Evolutionary conservation across 1,140 invertebrate species (phyloP).

Genomic region (Physella acuta): DNA sequence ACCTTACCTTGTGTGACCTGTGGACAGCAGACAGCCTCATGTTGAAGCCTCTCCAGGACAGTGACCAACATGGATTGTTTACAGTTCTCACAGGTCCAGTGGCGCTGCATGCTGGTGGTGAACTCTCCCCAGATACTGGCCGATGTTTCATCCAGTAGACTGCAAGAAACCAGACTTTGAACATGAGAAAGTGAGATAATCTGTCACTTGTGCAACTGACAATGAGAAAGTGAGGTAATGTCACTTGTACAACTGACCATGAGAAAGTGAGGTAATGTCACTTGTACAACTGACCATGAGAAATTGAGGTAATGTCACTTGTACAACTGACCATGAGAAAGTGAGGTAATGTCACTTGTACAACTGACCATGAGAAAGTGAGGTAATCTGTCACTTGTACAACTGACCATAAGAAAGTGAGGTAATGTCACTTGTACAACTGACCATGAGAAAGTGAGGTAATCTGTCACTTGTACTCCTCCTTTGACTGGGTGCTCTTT

Average conservation of each 20-base stretch:
- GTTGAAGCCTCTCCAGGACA: conserved; percentile 59
- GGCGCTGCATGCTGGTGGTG: conserved; percentile 51
- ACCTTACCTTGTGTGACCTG: conserved; percentile 25
- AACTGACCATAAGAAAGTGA: too few species aligned
- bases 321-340: conserved; percentile 80
- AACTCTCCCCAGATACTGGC: conserved; percentile 49
- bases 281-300: conserved; percentile 75
- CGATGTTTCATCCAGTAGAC: conserved; percentile 53
- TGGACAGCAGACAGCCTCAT: conserved; percentile 55
- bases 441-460: conserved; percentile 85
- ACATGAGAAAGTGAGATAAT: too few species aligned
- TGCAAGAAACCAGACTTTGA: conserved; percentile 26
- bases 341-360: conserved; percentile 81
- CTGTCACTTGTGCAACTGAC: too few species aligned
- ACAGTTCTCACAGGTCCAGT: conserved; percentile 62
- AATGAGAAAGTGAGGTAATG: too few species aligned
- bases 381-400: too few species aligned
- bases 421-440: too few species aligned
- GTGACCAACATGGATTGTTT: conserved; percentile 53
- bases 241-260: conserved; percentile 77
- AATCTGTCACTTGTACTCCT: conserved; percentile 78
- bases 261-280: conserved; percentile 84
- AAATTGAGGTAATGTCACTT: too few species aligned
- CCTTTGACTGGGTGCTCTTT: conserved; percentile 72
- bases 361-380: too few species aligned